These are phyloP conservation scores for Eupithecia insigniata DNA, from an alignment of 2,888 invertebrate genomes.

Conservation along the genomic window DNA sequence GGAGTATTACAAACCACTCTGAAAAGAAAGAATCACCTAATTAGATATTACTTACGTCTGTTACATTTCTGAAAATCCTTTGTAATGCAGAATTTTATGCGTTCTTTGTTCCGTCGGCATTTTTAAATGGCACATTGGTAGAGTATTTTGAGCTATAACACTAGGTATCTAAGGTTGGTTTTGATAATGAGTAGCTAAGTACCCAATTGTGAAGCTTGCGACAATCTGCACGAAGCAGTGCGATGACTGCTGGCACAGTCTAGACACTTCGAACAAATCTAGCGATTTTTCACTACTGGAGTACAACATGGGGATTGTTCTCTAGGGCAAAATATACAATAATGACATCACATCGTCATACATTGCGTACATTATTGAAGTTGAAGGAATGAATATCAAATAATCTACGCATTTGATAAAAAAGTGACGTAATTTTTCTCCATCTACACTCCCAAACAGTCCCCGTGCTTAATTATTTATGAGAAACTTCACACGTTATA, in stretches of 20 bases:
- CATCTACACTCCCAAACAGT: too few relatives aligned
- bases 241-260: conserved; percentile 2
- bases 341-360: too few relatives aligned
- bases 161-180: conserved; percentile 51
- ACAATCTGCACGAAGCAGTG: conserved; percentile 71
- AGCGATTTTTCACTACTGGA: not conserved
- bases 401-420: too few relatives aligned
- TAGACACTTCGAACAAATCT: not conserved
- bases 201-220: conserved; percentile 63
- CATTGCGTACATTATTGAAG: too few relatives aligned
- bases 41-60: conserved; percentile 80
- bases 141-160: conserved; percentile 53
- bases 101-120: conserved; percentile 73
- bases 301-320: too few relatives aligned
- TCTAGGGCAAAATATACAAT: too few relatives aligned
- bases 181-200: conserved; percentile 43
- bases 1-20: conserved; percentile 42
- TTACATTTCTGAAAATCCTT: conserved; percentile 79
- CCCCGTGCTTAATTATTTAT: too few relatives aligned
- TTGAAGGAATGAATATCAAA: too few relatives aligned
- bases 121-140: conserved; percentile 54
- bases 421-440: too few relatives aligned
- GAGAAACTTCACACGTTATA: not conserved
- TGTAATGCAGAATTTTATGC: conserved; percentile 79
- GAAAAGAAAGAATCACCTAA: conserved; percentile 72